Conservation (phyloP, 64 coral and sea anemone species). For the Stylophora pistillata region DNA sequence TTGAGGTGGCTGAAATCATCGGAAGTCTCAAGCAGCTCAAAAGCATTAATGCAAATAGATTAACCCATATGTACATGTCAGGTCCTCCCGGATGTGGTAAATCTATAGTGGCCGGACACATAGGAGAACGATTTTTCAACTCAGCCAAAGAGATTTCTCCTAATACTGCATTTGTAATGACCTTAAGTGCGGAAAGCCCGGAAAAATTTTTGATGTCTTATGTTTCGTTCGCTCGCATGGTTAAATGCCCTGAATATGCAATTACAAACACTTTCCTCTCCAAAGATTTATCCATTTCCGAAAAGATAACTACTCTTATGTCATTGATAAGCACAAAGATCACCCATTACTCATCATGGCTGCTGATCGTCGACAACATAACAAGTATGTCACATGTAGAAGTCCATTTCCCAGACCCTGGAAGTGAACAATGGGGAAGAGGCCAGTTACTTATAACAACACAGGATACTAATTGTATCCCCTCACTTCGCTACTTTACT, state of each 20-base stretch:
- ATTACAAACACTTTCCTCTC: slow-evolving; percentile 12
- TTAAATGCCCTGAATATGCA: slow-evolving; percentile 43
- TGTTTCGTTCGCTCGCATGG: not conserved
- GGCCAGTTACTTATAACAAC: slow-evolving; percentile 70
- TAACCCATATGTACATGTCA: not conserved
- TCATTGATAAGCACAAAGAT: slow-evolving; percentile 6
- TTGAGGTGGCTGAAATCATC: not conserved
- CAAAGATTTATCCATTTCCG: slow-evolving; percentile 12
- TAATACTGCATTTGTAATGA: slow-evolving; percentile 38
- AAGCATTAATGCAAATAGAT: not conserved
- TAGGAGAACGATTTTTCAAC: not conserved
- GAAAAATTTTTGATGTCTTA: slow-evolving; percentile 56
- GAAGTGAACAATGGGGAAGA: slow-evolving; percentile 24
- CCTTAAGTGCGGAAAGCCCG: slow-evolving; percentile 34
- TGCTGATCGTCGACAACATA: slow-evolving; percentile 64
- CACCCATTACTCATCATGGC: slow-evolving; percentile 35
- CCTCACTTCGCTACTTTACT: not conserved
- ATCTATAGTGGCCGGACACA: not conserved
- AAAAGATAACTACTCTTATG: slow-evolving; percentile 28
- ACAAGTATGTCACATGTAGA: not conserved
- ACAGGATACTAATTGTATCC: slow-evolving; percentile 43
- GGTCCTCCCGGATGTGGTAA: slow-evolving; percentile 31
- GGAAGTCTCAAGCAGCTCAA: not conserved
- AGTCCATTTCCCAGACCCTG: slow-evolving; percentile 25
- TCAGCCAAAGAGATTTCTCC: not conserved